phyloP scores from a whole-genome alignment of 2,113 vertebrate species.

The Tricholaema leucomelas region DNA sequence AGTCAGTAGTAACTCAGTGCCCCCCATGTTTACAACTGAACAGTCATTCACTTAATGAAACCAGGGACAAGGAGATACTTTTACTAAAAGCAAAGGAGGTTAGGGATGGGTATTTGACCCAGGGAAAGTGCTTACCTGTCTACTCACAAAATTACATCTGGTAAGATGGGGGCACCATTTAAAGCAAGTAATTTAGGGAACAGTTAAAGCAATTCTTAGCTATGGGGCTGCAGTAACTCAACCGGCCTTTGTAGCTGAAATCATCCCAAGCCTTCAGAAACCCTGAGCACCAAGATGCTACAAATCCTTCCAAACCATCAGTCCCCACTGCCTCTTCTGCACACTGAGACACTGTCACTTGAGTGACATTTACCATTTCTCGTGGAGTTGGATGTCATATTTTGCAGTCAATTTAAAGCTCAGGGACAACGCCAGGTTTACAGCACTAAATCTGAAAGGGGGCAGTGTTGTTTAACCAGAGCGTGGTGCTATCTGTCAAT shows the following conservation, averaged over 20 bases:
- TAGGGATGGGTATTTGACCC: neutral
- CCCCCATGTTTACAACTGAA: neutral
- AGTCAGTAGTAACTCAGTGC: neutral
- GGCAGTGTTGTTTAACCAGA: constrained; percentile 21
- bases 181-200: neutral
- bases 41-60: neutral
- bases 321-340: neutral
- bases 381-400: neutral
- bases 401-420: neutral
- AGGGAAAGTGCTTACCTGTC: neutral
- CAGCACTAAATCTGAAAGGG: neutral
- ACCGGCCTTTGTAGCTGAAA: neutral
- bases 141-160: neutral
- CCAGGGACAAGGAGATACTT: neutral
- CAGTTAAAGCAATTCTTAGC: neutral
- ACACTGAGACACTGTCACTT: accelerated
- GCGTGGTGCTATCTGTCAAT: neutral
- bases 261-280: neutral
- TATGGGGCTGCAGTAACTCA: neutral
- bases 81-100: neutral
- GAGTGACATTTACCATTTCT: neutral
- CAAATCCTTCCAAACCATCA: neutral
- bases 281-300: neutral
- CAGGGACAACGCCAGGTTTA: neutral
- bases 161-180: neutral